Base-by-base conservation (phyloP, 2,888 invertebrate genomes). In the Ashinkailepas kermadecensis region DNA sequence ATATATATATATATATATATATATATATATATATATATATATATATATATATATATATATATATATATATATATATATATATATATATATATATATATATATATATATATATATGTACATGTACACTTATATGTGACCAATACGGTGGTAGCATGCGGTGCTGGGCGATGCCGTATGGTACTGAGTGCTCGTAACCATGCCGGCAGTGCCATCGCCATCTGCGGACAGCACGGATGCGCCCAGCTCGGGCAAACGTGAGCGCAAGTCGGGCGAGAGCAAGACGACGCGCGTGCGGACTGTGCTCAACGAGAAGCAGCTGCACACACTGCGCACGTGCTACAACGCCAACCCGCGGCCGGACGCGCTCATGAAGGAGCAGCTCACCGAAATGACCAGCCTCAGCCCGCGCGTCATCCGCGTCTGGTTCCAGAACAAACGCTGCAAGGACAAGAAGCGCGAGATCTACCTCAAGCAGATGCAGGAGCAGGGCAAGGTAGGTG, bases 341-440 rank as follows among this genome's bases (percentile, higher is more conserved):
- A 94, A 94, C 83, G 96, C 97, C 82, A 99, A 99, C 89, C 97
- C 99, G 82, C 91, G 99, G 81, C 99, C 99, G 67, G 99, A 99
- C 89, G 99, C 99, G 70, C 91, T 99, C 83, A 97, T 98, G 96
- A 99, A 99, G 90, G 99, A 99, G 88, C 98, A 99, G 88, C 91
- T 99, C 84, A 98, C 98, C 74, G 99, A 99, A 89, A 97, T 99
- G 98, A 99, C 99, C 23, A 93, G 96, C 0, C 92, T 99, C 81
- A 97, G 96, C 86, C 98, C 99, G 39, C 90, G 99, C 23, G 99
- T 99, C 85, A 99, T 99, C 87, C 91, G 99, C 87, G 99, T 99
- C 83, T 99, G 99, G 99, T 99, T 99, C 91, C 98, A 98, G 89
- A 98, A 98, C 89, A 98, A 97, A 88, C 91, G 97, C 84, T 97